Conservation (phyloP, 2,888 invertebrate species). For the Drosophila macrospina region DNA sequence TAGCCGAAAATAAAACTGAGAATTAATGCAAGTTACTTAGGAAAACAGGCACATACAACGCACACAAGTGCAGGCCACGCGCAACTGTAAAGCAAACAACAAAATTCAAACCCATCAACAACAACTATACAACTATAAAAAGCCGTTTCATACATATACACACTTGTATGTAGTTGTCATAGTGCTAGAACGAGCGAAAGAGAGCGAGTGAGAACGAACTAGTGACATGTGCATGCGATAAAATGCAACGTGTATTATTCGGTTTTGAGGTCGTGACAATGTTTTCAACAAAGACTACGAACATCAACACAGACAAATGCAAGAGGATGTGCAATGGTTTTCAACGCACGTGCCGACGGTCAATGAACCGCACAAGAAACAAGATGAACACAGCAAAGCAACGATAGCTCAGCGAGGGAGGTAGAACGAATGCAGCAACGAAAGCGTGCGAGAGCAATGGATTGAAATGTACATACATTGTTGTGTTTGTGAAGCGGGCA, state of each 20-base stretch:
- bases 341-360: constrained; percentile 78
- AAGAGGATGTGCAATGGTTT: constrained; percentile 78
- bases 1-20: constrained; percentile 49
- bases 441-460: constrained; percentile 17
- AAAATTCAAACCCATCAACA: constrained; percentile 46
- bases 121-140: constrained; percentile 51
- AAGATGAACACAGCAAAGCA: constrained; percentile 19
- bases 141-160: constrained; percentile 40
- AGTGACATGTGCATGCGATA: constrained; percentile 77
- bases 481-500: not conserved
- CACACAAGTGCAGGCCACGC: constrained; percentile 60
- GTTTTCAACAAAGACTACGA: constrained; percentile 69
- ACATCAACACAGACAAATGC: constrained; percentile 31
- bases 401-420: constrained; percentile 15
- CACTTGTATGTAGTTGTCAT: constrained; percentile 34
- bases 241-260: constrained; percentile 71
- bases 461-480: constrained; percentile 12
- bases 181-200: constrained; percentile 32
- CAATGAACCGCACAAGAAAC: constrained; percentile 74
- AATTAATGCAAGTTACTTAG: constrained; percentile 51
- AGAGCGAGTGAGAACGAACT: constrained; percentile 20
- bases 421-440: constrained; percentile 39
- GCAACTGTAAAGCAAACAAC: constrained; percentile 64
- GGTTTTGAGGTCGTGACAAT: constrained; percentile 70
- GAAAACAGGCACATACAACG: constrained; percentile 11